Percentiles rank a stretch among this genome's conserved stretches.
phyloP scores from a whole-genome alignment of 1,140 invertebrate species.

The Nylanderia fulva region DNA sequence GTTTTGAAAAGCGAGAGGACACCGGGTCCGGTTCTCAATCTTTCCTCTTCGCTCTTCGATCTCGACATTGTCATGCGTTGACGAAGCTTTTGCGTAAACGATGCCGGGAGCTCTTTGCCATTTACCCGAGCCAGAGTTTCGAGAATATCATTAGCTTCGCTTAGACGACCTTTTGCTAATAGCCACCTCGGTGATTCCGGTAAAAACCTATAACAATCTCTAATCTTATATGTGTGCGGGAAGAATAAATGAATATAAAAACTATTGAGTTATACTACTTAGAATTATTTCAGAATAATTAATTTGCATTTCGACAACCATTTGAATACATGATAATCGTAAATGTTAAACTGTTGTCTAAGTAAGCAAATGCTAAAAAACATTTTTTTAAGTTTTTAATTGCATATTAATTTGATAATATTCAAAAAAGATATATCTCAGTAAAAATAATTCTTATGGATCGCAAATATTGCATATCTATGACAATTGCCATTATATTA shows the following conservation, averaged over 20 bases:
- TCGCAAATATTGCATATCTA: background rate
- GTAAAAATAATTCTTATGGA: background rate
- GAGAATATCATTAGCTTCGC: conserved; percentile 92
- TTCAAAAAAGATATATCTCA: background rate
- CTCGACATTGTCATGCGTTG: conserved; percentile 90
- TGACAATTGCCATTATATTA: no score
- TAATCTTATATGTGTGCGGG: background rate
- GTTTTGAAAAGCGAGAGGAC: conserved; percentile 91
- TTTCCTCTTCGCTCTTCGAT: conserved; percentile 88
- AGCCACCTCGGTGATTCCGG: conserved; percentile 95
- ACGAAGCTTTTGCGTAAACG: conserved; percentile 90
- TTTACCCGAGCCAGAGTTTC: conserved; percentile 92
- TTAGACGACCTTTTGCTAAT: conserved; percentile 91
- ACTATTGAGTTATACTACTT: background rate
- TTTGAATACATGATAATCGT: background rate
- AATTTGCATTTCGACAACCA: background rate
- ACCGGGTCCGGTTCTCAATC: conserved; percentile 88
- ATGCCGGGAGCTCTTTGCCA: conserved; percentile 90
- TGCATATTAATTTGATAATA: background rate
- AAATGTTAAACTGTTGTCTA: no score
- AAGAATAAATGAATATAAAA: background rate
- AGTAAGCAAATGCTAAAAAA: background rate
- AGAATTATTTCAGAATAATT: background rate
- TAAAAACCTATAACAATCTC: conserved; percentile 87
- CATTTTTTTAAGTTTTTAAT: background rate